These are phyloP conservation scores for Drosophila tani DNA, from an alignment of 1,140 invertebrate genomes.

Conservation along the genomic window DNA sequence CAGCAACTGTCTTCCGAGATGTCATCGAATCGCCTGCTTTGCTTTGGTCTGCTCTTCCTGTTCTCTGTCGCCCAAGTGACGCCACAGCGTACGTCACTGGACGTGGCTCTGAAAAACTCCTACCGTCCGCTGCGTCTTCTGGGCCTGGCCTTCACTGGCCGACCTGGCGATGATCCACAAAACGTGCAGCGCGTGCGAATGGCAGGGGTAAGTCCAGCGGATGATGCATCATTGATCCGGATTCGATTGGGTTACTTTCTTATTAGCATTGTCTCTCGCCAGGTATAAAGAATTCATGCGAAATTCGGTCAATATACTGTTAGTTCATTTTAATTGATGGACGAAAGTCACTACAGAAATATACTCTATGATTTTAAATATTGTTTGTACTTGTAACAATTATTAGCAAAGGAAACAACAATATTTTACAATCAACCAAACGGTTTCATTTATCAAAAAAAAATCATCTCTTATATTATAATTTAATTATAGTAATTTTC, in stretches of 20 bases:
- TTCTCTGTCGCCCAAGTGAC: slow-evolving; percentile 45
- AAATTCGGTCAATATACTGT: slow-evolving; percentile 25
- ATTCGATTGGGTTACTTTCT: background rate
- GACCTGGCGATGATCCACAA: slow-evolving; percentile 64
- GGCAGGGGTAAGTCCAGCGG: slow-evolving; percentile 65
- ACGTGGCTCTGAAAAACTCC: slow-evolving; percentile 54
- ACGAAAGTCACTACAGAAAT: background rate
- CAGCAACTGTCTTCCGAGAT: slow-evolving; percentile 24
- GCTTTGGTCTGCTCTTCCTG: slow-evolving; percentile 45
- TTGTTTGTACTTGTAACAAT: too few relatives aligned
- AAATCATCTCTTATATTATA: background rate
- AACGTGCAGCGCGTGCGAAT: slow-evolving; percentile 69
- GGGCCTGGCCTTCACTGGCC: slow-evolving; percentile 63
- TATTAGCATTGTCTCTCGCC: slow-evolving; percentile 1
- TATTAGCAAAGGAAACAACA: too few relatives aligned
- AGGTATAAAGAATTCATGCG: background rate
- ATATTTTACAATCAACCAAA: background rate
- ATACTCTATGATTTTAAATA: background rate
- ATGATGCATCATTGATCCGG: slow-evolving; percentile 17
- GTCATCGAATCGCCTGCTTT: slow-evolving; percentile 31
- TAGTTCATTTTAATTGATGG: slow-evolving; percentile 10
- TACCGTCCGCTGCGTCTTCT: slow-evolving; percentile 71
- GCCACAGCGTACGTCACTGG: slow-evolving; percentile 75
- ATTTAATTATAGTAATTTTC: background rate
- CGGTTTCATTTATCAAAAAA: background rate